Evolutionary conservation across 2,888 invertebrate genomes (phyloP), one percentile per base, ranked within the genome.

Genomic region (Periphyllus acericola): DNA sequence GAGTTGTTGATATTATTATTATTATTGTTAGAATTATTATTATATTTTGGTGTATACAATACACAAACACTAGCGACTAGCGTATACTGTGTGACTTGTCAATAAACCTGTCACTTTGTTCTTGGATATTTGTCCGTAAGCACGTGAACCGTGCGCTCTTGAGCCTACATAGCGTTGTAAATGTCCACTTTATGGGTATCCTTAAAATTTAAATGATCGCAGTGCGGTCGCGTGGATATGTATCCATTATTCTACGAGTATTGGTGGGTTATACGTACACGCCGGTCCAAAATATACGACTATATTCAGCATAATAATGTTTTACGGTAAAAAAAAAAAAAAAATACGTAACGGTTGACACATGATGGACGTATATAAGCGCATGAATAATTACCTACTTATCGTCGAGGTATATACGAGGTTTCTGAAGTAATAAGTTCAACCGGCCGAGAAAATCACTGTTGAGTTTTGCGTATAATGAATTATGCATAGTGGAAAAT

Each of bases 141-240:
- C 74, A 55, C 19, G 14, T 66, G n/a, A 25, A 21, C n/a, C 21
- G 52, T 5, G 29, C 34, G 25, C 34, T 17, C 55, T 75, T 29
- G 66, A 66, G 25, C 40, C 14, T 46, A 46, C n/a, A n/a, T 11
- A 46, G 3, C 3, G 32, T 60, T 74, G 46, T 76, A 68, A 76
- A 40, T 78, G 32, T 84, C 68, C 6, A 68, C 34, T 66, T 46
- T 52, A 84, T 85, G 78, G 34, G 76, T 76, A 76, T 78, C 66
- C 19, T 76, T 52, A 52, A 52, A 32, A 68, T 76, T 25, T 66
- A 84, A 85, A 85, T 78, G 19, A 9, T 52, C 46, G 6, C 6
- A 17, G 36, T 40, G 46, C 46, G 34, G 32, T 83, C 40, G 66
- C 25, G n/a, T 68, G 5, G 17, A 83, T 75, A 1, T 17, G 46